These are phyloP conservation scores for Labia minor DNA, from an alignment of 2,888 invertebrate species.

Conservation along the genomic window DNA sequence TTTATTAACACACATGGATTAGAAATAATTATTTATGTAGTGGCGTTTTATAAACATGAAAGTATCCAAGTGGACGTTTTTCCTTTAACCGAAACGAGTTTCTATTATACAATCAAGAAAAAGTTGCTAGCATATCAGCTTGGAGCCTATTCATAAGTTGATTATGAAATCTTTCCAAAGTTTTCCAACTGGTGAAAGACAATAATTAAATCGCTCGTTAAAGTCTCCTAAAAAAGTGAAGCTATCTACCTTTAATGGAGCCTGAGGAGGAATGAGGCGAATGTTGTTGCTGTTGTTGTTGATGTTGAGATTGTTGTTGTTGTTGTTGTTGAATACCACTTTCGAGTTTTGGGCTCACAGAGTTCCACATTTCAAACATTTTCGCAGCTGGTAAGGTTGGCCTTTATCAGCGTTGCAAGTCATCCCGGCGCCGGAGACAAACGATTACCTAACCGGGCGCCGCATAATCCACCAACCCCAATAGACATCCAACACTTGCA, in stretches of 20 bases:
- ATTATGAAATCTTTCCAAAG: neutral
- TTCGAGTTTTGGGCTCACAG: constrained; percentile 63
- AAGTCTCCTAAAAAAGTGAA: neutral
- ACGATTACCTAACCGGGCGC: neutral
- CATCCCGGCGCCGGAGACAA: neutral
- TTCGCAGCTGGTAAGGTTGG: constrained; percentile 33
- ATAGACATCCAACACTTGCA: too few relatives aligned
- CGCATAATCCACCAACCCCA: neutral
- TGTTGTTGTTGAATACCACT: constrained; percentile 39
- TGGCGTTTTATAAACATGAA: too few relatives aligned
- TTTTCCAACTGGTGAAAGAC: too few relatives aligned
- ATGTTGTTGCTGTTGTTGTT: constrained; percentile 39
- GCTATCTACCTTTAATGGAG: constrained; percentile 65
- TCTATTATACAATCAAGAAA: constrained; percentile 6
- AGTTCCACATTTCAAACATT: constrained; percentile 78
- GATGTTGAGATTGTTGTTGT: constrained; percentile 41
- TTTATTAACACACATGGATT: too few relatives aligned
- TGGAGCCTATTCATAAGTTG: neutral
- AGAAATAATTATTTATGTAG: too few relatives aligned
- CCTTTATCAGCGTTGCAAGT: neutral
- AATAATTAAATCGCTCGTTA: neutral
- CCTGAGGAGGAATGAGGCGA: constrained; percentile 71
- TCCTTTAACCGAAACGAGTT: neutral
- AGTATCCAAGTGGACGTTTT: too few relatives aligned
- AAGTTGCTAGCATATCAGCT: neutral